Conservation (phyloP, 2,113 vertebrate species). For the Platichthys stellatus region DNA sequence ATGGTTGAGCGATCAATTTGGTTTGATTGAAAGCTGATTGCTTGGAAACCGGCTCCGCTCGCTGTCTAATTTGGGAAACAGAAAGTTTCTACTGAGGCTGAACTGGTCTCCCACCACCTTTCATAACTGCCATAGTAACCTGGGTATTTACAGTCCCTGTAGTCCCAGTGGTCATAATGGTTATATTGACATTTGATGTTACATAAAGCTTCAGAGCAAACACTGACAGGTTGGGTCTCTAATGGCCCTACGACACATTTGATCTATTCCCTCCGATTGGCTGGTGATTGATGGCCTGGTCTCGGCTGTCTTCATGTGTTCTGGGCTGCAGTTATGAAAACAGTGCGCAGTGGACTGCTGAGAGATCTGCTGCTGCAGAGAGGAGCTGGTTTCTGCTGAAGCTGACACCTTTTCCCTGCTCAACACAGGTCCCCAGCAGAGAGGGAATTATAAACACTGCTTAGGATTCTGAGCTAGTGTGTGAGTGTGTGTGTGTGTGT, state of each 20-base stretch:
- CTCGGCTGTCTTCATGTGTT: conserved; percentile 28
- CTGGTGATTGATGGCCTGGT: conserved; percentile 24
- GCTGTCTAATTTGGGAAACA: not conserved
- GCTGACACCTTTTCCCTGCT: conserved; percentile 25
- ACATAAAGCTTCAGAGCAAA: not conserved
- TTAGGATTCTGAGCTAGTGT: not conserved
- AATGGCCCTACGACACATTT: not conserved
- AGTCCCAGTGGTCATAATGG: not conserved
- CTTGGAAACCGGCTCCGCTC: conserved; percentile 7
- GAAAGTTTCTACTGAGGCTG: not conserved
- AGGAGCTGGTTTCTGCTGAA: conserved; percentile 35
- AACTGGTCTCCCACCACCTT: not conserved
- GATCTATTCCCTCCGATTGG: conserved; percentile 19
- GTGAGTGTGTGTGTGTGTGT: no score
- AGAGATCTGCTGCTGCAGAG: conserved; percentile 18
- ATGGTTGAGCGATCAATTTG: conserved; percentile 19
- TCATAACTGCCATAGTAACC: not conserved
- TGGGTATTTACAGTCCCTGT: not conserved
- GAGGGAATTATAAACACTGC: conserved; percentile 9
- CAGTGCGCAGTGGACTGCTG: conserved; percentile 20
- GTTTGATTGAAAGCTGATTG: not conserved
- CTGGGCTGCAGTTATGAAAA: conserved; percentile 46
- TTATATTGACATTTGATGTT: not conserved
- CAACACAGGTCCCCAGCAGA: conserved; percentile 4
- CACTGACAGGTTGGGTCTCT: not conserved